Base-by-base conservation (phyloP, 92 coral and sea anemone genomes). In the Epizoanthus rinbou region DNA sequence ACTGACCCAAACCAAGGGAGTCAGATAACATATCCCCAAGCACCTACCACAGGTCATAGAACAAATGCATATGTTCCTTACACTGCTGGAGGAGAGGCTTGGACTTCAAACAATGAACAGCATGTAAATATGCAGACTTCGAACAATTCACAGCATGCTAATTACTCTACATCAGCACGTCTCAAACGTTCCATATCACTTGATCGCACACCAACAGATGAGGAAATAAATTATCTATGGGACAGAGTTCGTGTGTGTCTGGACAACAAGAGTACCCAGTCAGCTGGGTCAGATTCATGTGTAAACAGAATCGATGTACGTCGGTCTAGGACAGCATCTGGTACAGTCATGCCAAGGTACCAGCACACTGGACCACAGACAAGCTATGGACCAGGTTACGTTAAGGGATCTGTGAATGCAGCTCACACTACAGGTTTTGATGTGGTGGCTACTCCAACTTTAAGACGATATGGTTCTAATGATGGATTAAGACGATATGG, bases 221-320 rank as follows among this genome's bases (percentile, higher is more conserved):
- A 94, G 31, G 98, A 94, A 65, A 94, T 94, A 47, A 94, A 94
- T 69, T 75, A 87, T 67, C 92, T 94, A 10, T 94, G 98, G 98
- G 98, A 89, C 35, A 89, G 91, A 64, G 98, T 94, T 18, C 91
- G 98, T 13, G 88, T 86, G 35, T 97, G 97, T 85, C 89, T 97
- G 73, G 88, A 90, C 54, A 84, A 93, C 58, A 92, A 93, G 68
- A 90, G 82, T 22, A 82, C 92, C 6, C 94, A 91, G 66, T 91
- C 94, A 47, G 99, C 93, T 14, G 99, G 98, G 7, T 97, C 99
- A 41, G 99, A 97, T 84, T 97, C 99, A 9, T 89, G 95, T 72
- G 98, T 97, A 4, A 87, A 94, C 84, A 86, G 88, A 85, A 84
- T 93, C 13, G 91, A 93, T 71, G 98, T 94, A 4, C 90, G 99